Evolutionary conservation across 2,888 invertebrate species (phyloP).

Genomic region (Amphipoea oculea): DNA sequence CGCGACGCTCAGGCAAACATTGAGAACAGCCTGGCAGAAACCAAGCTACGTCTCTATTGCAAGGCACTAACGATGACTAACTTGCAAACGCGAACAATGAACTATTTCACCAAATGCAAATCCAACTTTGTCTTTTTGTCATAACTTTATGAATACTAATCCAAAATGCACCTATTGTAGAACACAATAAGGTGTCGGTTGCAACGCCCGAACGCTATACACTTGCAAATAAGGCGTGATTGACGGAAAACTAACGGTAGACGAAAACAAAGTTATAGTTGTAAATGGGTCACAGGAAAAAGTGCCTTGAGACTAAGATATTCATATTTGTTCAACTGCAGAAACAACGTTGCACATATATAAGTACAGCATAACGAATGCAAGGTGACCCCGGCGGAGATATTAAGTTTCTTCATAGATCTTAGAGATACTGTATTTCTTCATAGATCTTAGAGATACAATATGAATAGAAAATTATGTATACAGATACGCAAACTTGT

Average conservation of each 20-base stretch:
- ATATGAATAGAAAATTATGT: conserved; percentile 50
- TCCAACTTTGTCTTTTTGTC: conserved; percentile 65
- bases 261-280: conserved; percentile 68
- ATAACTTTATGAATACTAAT: conserved; percentile 47
- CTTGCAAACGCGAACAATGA: conserved; percentile 60
- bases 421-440: conserved; percentile 69
- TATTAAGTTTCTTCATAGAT: conserved; percentile 77
- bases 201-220: conserved; percentile 64
- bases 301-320: conserved; percentile 66
- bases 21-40: conserved; percentile 61
- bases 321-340: conserved; percentile 66
- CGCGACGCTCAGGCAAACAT: conserved; percentile 67
- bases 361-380: conserved; percentile 76
- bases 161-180: conserved; percentile 68
- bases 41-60: conserved; percentile 72
- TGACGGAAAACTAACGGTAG: conserved; percentile 81
- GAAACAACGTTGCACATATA: conserved; percentile 62
- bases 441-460: conserved; percentile 71
- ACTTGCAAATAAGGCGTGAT: conserved; percentile 78
- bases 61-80: conserved; percentile 71
- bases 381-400: conserved; percentile 81
- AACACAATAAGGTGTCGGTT: conserved; percentile 73
- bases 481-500: conserved; percentile 40
- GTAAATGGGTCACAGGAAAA: conserved; percentile 76
- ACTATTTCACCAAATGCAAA: conserved; percentile 69